Conservation (phyloP, 2,113 vertebrate genomes). For the Ammodytes dubius region DNA sequence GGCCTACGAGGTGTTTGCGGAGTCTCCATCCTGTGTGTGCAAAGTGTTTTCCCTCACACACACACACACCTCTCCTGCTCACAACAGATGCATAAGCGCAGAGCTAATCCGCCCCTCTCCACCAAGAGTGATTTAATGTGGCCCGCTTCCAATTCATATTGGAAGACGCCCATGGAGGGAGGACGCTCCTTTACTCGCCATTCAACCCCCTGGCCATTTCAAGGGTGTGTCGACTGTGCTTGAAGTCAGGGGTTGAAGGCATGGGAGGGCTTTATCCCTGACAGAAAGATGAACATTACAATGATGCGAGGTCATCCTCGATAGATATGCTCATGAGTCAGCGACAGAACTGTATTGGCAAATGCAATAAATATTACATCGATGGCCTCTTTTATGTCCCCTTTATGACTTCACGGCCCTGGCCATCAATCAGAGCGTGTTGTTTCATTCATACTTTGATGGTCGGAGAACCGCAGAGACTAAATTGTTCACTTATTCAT, state of each 20-base stretch:
- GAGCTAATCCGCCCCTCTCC: constrained; percentile 63
- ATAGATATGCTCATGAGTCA: constrained; percentile 44
- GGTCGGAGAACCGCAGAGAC: constrained; percentile 22
- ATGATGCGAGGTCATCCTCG: constrained; percentile 45
- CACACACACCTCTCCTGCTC: constrained; percentile 50
- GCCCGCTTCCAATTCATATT: constrained; percentile 57
- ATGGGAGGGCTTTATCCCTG: constrained; percentile 25
- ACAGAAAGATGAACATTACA: constrained; percentile 55
- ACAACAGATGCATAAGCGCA: constrained; percentile 60
- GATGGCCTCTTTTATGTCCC: constrained; percentile 57
- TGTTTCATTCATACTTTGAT: constrained; percentile 41
- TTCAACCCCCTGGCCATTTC: constrained; percentile 1
- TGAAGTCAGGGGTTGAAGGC: constrained; percentile 38
- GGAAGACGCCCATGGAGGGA: neutral
- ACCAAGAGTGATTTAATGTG: constrained; percentile 66
- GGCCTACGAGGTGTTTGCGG: constrained; percentile 60
- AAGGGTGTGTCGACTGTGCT: constrained; percentile 39
- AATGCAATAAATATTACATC: constrained; percentile 62
- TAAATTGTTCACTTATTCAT: constrained; percentile 53
- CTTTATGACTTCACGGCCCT: constrained; percentile 42
- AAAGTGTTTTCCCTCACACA: constrained; percentile 65
- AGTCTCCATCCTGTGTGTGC: constrained; percentile 68
- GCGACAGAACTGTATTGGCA: constrained; percentile 44
- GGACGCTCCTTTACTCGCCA: constrained; percentile 10
- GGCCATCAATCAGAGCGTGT: constrained; percentile 49